Conservation (phyloP, 2,797 vertebrate species). For the Pipistrellus nathusii region DNA sequence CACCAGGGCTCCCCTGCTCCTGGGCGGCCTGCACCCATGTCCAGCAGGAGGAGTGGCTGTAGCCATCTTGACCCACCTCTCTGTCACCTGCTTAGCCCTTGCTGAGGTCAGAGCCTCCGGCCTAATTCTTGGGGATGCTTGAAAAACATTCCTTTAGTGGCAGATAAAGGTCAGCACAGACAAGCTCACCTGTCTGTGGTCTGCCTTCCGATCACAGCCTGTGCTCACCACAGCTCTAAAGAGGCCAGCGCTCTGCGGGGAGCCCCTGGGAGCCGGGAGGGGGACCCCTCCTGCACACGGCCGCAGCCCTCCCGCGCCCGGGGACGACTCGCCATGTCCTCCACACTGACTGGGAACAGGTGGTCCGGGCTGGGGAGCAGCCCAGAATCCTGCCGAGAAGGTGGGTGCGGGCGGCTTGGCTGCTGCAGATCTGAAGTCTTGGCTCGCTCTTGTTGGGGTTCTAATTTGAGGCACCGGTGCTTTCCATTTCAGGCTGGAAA, state of each 20-base stretch:
- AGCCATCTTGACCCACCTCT: not conserved
- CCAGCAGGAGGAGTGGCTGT: not conserved
- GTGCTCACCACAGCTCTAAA: not conserved
- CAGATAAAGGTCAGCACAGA: not conserved
- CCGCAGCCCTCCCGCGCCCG: not conserved
- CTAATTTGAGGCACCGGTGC: constrained; percentile 82
- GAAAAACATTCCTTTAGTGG: not conserved
- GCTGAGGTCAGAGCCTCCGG: not conserved
- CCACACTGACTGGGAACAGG: constrained; percentile 40
- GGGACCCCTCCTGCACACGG: not conserved
- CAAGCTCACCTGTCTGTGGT: not conserved
- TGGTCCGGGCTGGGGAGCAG: not conserved
- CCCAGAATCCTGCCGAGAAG: constrained; percentile 1
- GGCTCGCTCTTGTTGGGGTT: constrained; percentile 66
- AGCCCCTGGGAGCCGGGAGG: not conserved
- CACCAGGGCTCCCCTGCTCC: not conserved
- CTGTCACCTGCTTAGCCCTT: not conserved
- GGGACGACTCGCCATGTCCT: not conserved
- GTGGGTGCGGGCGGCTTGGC: not conserved
- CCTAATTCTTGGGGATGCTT: not conserved
- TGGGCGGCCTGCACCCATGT: no score
- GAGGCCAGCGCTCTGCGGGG: not conserved
- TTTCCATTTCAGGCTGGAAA: constrained; percentile 80
- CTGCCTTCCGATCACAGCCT: not conserved
- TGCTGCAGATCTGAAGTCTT: constrained; percentile 47